phyloP scores from a whole-genome alignment of 2,888 invertebrate genomes.

The Eupithecia dodoneata region DNA sequence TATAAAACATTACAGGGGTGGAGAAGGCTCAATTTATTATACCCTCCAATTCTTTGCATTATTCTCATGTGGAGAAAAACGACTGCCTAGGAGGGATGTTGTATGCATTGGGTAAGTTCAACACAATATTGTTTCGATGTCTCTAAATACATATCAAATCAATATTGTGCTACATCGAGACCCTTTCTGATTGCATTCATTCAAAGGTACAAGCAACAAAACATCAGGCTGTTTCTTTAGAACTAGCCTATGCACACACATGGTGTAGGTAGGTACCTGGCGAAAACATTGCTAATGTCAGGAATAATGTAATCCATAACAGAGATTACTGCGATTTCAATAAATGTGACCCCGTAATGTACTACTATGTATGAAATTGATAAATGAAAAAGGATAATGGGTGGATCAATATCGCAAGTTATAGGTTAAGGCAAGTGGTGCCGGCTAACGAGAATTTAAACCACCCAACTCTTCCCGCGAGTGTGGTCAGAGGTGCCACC shows the following conservation, averaged over 20 bases:
- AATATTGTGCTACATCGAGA: too few species aligned
- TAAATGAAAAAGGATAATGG: not conserved
- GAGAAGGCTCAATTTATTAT: constrained; percentile 70
- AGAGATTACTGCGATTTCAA: not conserved
- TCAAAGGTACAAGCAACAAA: not conserved
- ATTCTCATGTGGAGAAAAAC: constrained; percentile 65
- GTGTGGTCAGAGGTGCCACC: too few species aligned
- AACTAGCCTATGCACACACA: not conserved
- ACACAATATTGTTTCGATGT: too few species aligned
- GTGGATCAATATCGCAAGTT: not conserved
- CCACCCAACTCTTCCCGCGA: too few species aligned
- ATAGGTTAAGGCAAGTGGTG: not conserved
- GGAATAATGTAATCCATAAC: not conserved
- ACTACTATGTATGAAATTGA: too few species aligned
- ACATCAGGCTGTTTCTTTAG: too few species aligned
- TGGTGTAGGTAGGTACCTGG: not conserved
- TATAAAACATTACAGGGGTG: constrained; percentile 64
- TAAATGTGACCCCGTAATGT: not conserved
- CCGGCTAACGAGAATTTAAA: too few species aligned
- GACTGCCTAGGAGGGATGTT: constrained; percentile 75
- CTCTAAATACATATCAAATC: too few species aligned
- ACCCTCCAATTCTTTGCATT: constrained; percentile 78
- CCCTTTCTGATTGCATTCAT: not conserved
- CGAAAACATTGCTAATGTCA: not conserved
- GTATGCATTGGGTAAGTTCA: not conserved